Evolutionary conservation across 2,113 vertebrate genomes (phyloP), one percentile per base, ranked within the genome.

Genomic region (Archilochus colubris): DNA sequence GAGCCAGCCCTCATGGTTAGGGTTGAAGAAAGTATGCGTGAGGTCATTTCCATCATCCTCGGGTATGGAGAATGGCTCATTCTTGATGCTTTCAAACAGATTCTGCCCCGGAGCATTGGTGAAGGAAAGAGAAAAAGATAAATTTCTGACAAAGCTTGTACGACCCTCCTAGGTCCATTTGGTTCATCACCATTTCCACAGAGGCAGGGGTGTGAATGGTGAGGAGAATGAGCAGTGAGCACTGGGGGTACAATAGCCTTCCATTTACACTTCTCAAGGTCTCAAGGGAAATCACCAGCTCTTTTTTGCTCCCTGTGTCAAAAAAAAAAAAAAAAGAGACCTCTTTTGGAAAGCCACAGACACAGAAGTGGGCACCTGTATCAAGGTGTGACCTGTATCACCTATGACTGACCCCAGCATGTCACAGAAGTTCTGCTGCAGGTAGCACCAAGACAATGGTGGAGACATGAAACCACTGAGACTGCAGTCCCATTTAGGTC

Each of bases 21-120:
- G 99, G 95, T 99, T 99, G 98, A 99, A 99, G 98, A 99, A 99
- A 46, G 99, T 99, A 91, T 99, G 99, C 0, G 99, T 99, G 88
- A 99, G 98, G 92, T 99, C 99, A 0, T 99, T 98, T 31, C 99
- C 99, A 12, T 99, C 99, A 0, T 99, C 99, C 95, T 99, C 98
- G 0, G 99, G 99, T 92, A 99, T 99, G 96, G 99, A 99, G 96
- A 99, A 99, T 0, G 99, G 99, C 89, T 99, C 99, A 0, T 98
- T 99, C 83, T 98, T 99, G 89, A 99, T 99, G 97, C 99, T 99
- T 22, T 99, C 99, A 18, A 98, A 99, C 51, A 99, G 98, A 96
- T 98, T 98, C 98, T 98, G 96, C 31, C 22, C 22, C 24, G 21
- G 12, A 81, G 15, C 10, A 5, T 80, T 63, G 44, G 20, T 19